Base-by-base conservation (phyloP, 2,797 vertebrate species). In the Chelmon rostratus region DNA sequence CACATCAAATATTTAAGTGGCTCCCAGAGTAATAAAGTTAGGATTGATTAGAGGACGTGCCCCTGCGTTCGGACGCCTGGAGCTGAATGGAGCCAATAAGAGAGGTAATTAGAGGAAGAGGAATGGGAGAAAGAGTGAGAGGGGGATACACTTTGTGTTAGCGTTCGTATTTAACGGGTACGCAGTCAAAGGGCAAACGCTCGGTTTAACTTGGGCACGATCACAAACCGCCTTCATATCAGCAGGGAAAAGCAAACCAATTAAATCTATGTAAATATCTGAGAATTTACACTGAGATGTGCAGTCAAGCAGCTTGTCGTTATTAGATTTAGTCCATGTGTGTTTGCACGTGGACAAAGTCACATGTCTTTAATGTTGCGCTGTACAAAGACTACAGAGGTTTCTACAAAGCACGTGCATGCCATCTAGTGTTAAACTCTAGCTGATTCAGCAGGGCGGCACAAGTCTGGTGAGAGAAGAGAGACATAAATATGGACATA, bases 1-100 rank as follows among this genome's bases (percentile, higher is more conserved):
- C 76, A 66, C 87, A 91, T 92, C 49, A 93, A 93, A 91, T 92
- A 94, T 93, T 93, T 78, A 91, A 87, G 88, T 73, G 69, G 62
- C 65, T 91, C 67, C 74, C 69, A 58, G 65, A 85, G 89, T 92
- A 91, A 93, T 93, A 92, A 91, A 90, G 88, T 89, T 87, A 62
- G 88, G 76, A 91, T 85, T 90, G 93, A 93, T 93, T 91, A 77
- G 79, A 90, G 75, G 81, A 88, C 46, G 69, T 57, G 82, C 37
- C 78, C 73, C 40, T 64, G 54, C 62, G 47, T 90, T 82, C 21
- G 79, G 86, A 85, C 0, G 88, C 91, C 91, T 16, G 74, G 59
- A 89, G 92, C 69, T 5, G 46, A 80, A 87, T 73, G 68, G 73
- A 94, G 87, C 88, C 88, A 93, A 92, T 93, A 90, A 90, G 79